A percentile compares a stretch with the other conserved stretches of the same genome.
These are phyloP conservation scores for Allobates femoralis DNA, from an alignment of 2,797 vertebrate species.

Conservation along the genomic window DNA sequence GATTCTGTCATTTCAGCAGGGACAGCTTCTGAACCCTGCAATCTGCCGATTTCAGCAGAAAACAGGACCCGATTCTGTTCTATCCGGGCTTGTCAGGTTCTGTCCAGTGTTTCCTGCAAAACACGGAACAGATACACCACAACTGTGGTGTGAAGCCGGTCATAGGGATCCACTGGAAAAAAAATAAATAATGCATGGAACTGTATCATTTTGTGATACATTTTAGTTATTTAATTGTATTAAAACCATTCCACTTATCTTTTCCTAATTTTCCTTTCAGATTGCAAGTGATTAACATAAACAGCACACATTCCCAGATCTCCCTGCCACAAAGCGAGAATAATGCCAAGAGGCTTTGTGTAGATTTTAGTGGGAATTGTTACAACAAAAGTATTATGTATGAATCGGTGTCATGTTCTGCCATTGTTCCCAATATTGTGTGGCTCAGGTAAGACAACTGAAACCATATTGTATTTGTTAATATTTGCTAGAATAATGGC, in stretches of 20 bases:
- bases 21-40: too few species aligned
- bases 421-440: slow-evolving; percentile 75
- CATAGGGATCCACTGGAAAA: too few species aligned
- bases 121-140: too few species aligned
- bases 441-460: slow-evolving; percentile 83
- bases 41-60: too few species aligned
- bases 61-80: too few species aligned
- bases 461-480: neutral
- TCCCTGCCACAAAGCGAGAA: slow-evolving; percentile 82
- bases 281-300: slow-evolving; percentile 75
- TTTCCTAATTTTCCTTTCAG: slow-evolving; percentile 69
- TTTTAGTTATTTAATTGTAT: neutral
- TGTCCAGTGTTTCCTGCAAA: too few species aligned
- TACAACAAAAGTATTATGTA: slow-evolving; percentile 77
- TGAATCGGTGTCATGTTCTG: slow-evolving; percentile 76
- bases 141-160: too few species aligned
- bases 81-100: too few species aligned
- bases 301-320: slow-evolving; percentile 79
- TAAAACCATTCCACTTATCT: neutral
- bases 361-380: slow-evolving; percentile 79
- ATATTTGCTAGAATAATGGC: neutral
- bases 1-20: too few species aligned
- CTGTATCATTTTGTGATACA: neutral
- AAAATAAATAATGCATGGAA: too few species aligned
- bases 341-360: slow-evolving; percentile 80